phyloP scores from a whole-genome alignment of 2,888 invertebrate genomes.

The Drosophila recens region DNA sequence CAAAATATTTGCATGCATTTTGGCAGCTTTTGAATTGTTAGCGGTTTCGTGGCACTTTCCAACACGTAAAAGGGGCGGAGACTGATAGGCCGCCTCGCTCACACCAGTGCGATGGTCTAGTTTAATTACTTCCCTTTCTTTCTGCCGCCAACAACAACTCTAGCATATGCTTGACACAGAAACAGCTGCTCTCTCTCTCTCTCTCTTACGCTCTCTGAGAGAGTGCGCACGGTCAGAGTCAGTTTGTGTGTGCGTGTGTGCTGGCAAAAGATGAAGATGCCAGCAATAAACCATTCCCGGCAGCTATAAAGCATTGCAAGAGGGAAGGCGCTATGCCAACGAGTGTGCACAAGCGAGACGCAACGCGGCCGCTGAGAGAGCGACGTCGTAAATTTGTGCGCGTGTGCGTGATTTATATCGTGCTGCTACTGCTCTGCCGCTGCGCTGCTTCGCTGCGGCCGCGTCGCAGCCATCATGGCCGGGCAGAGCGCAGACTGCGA shows the following conservation, averaged over 20 bases:
- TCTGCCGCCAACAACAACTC: conserved; percentile 55
- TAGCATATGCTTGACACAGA: conserved; percentile 74
- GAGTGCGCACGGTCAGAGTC: conserved; percentile 49
- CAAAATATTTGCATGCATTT: conserved; percentile 36
- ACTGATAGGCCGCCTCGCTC: conserved; percentile 68
- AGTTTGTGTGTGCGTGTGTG: conserved; percentile 48
- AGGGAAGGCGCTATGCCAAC: conserved; percentile 46
- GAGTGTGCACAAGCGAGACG: conserved; percentile 31
- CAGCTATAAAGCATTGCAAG: conserved; percentile 85
- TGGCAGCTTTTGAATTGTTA: conserved; percentile 40
- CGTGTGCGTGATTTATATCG: conserved; percentile 68
- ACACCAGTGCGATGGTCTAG: conserved; percentile 39
- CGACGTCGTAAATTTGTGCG: conserved; percentile 63
- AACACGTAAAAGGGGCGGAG: conserved; percentile 82
- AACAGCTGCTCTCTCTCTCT: conserved; percentile 77
- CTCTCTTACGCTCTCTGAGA: conserved; percentile 44
- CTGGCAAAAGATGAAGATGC: conserved; percentile 69
- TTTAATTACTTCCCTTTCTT: conserved; percentile 61
- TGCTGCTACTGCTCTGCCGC: conserved; percentile 48
- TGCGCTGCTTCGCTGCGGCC: conserved; percentile 33
- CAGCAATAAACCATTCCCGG: conserved; percentile 85
- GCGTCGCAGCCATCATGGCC: conserved; percentile 70
- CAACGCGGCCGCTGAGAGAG: conserved; percentile 36
- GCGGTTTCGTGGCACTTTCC: conserved; percentile 50
- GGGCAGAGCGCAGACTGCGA: conserved; percentile 65